phyloP scores from a whole-genome alignment of 2,888 invertebrate genomes.

The Clepsis dumicolana region DNA sequence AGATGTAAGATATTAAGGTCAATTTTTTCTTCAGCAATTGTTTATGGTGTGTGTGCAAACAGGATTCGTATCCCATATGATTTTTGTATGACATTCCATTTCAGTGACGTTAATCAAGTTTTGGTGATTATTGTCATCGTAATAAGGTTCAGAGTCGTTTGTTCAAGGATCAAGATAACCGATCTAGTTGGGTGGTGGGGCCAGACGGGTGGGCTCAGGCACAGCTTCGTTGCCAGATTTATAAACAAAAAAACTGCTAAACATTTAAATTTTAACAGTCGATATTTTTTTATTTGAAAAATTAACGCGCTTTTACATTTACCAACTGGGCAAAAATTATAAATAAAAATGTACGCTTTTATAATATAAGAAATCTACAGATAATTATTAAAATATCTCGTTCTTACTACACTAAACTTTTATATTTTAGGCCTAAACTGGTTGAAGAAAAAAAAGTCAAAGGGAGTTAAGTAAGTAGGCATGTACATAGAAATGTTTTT shows the following conservation, averaged over 20 bases:
- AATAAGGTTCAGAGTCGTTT: slow-evolving; percentile 53
- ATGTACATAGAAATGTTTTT: no score
- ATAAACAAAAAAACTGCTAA: slow-evolving; percentile 51
- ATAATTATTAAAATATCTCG: no score
- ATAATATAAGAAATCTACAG: no score
- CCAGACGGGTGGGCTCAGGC: slow-evolving; percentile 60
- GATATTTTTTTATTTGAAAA: background rate
- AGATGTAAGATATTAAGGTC: background rate
- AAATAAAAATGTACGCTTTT: no score
- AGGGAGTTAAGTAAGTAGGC: no score
- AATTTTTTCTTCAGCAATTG: background rate
- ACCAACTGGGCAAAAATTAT: background rate
- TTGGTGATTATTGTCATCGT: slow-evolving; percentile 18
- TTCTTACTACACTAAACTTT: no score
- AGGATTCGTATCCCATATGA: slow-evolving; percentile 82
- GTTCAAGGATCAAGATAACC: slow-evolving; percentile 49
- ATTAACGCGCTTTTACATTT: background rate
- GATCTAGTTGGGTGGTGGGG: slow-evolving; percentile 69
- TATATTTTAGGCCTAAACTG: no score
- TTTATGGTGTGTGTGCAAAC: slow-evolving; percentile 63
- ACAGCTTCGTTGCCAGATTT: slow-evolving; percentile 57
- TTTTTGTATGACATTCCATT: slow-evolving; percentile 80
- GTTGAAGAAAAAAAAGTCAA: no score
- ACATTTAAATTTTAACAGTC: slow-evolving; percentile 35
- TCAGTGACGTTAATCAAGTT: slow-evolving; percentile 46